Evolutionary conservation across 2,113 vertebrate genomes (phyloP).

Genomic region (Rhegmatorhina hoffmannsi): DNA sequence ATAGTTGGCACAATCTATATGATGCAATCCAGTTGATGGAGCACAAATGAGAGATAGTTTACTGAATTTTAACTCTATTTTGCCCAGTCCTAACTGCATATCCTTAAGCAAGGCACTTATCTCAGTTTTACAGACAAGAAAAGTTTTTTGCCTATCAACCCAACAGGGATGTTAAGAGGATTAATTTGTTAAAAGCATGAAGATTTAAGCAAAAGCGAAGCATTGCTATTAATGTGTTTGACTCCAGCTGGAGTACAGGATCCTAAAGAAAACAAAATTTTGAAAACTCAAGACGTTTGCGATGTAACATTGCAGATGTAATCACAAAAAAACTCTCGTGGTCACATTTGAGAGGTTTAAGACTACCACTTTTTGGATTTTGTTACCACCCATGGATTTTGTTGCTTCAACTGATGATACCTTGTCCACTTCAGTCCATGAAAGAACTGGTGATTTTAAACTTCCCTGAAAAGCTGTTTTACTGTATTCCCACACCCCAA

Average conservation of each 20-base stretch:
- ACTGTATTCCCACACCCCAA: background rate
- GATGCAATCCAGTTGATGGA: background rate
- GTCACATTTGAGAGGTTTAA: background rate
- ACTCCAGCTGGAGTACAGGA: background rate
- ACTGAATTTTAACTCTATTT: constrained; percentile 29
- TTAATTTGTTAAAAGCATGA: constrained; percentile 34
- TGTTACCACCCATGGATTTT: background rate
- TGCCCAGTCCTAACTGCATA: background rate
- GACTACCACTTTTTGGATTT: background rate
- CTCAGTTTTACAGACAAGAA: constrained; percentile 24
- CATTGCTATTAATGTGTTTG: background rate
- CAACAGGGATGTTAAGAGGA: constrained; percentile 28
- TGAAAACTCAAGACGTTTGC: background rate
- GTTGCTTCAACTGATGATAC: background rate
- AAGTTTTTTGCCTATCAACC: background rate
- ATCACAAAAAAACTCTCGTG: background rate
- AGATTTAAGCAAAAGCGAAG: background rate
- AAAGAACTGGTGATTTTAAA: background rate
- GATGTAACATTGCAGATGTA: rapidly evolving
- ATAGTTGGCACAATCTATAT: background rate
- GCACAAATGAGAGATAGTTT: background rate
- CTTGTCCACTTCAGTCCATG: background rate
- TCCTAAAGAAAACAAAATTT: background rate
- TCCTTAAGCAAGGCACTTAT: constrained; percentile 1
- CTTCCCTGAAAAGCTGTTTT: background rate